Evolutionary conservation across 2,797 vertebrate species (phyloP).

Genomic region (Taeniopygia guttata): DNA sequence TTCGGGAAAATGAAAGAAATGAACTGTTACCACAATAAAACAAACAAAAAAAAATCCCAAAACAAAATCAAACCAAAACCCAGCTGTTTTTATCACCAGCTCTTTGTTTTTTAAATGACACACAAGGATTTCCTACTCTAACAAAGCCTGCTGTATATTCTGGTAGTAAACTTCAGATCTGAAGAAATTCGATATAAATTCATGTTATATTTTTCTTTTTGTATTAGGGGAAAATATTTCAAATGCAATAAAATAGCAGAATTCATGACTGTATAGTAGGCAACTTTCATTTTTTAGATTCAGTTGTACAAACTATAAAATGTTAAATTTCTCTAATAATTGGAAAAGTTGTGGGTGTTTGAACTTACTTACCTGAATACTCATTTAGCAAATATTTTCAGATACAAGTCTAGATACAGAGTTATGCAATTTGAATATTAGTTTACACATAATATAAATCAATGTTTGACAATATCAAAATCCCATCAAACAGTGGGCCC

Average conservation of each 20-base stretch:
- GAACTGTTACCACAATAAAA: background rate
- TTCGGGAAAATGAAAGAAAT: background rate
- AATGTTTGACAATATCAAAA: constrained; percentile 53
- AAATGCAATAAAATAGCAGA: constrained; percentile 43
- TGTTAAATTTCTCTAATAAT: background rate
- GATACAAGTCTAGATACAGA: constrained; percentile 39
- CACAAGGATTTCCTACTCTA: constrained; percentile 7
- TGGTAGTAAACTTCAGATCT: constrained; percentile 4
- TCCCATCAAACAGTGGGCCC: constrained; percentile 22
- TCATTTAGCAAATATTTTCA: constrained; percentile 40
- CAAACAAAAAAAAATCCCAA: background rate
- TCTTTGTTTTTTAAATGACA: background rate
- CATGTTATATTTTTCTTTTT: constrained; percentile 8
- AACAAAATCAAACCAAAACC: background rate
- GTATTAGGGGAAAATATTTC: constrained; percentile 23
- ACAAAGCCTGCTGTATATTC: background rate
- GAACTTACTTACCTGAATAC: constrained; percentile 50
- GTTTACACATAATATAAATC: constrained; percentile 47
- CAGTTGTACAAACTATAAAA: background rate
- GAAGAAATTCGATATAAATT: constrained; percentile 22
- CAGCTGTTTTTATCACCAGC: background rate
- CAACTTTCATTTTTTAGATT: constrained; percentile 13
- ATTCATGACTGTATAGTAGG: constrained; percentile 5
- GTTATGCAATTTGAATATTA: constrained; percentile 37
- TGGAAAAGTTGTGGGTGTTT: constrained; percentile 26